These are phyloP conservation scores for Aphis gossypii DNA, from an alignment of 1,140 invertebrate genomes.

Conservation along the genomic window DNA sequence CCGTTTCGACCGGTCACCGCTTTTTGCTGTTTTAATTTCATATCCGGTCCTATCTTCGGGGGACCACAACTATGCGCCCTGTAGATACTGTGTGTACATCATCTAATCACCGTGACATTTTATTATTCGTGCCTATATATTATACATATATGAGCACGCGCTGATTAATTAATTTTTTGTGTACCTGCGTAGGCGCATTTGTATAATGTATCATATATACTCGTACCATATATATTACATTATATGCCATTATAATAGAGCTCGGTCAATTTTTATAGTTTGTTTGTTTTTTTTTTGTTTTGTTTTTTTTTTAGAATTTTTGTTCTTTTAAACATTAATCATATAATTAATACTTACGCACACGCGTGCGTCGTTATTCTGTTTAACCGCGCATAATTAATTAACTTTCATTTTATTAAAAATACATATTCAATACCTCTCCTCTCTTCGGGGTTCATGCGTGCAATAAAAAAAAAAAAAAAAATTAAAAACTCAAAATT, in stretches of 20 bases:
- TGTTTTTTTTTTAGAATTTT: not conserved
- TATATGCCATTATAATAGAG: not conserved
- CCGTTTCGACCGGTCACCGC: not conserved
- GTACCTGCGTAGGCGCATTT: not conserved
- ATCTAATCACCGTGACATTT: not conserved
- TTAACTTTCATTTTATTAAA: not conserved
- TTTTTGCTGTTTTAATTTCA: not conserved
- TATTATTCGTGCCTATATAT: not conserved
- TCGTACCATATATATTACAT: not conserved
- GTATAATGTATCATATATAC: not conserved
- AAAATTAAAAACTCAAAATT: not conserved
- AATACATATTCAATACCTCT: no score
- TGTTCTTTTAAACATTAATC: not conserved
- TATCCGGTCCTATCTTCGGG: not conserved
- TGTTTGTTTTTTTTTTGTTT: conserved; percentile 1
- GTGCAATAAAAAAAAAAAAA: not conserved
- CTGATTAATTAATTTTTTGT: not conserved
- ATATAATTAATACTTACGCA: not conserved
- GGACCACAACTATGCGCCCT: not conserved
- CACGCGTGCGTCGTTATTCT: not conserved
- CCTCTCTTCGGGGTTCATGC: not conserved
- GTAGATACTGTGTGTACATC: not conserved
- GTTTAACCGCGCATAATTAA: not conserved
- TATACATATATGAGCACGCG: not conserved
- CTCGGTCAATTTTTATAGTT: not conserved